A percentile compares a stretch with the other conserved stretches of the same genome.
These are phyloP conservation scores for Apeltes quadracus DNA, from an alignment of 2,113 vertebrate species.

Conservation along the genomic window DNA sequence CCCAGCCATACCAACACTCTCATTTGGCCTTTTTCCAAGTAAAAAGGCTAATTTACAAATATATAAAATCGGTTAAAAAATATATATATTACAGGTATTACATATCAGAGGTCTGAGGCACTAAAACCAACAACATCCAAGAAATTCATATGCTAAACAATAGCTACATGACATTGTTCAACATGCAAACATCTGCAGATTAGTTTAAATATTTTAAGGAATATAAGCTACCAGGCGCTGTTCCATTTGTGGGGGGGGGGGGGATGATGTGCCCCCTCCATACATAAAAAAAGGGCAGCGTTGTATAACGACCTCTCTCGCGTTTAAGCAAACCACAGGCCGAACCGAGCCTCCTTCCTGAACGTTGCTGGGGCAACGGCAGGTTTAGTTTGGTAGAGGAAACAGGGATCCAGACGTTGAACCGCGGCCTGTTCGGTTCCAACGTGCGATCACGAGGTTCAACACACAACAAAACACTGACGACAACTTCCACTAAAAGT, in stretches of 20 bases:
- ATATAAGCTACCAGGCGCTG: neutral
- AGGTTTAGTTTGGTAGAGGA: neutral
- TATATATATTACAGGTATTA: neutral
- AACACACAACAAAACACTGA: conserved; percentile 27
- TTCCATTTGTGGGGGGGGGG: neutral
- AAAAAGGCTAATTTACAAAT: too few relatives aligned
- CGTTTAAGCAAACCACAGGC: neutral
- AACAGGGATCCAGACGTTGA: conserved; percentile 10
- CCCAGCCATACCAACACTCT: neutral
- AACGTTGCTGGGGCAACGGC: neutral
- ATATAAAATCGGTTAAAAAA: too few relatives aligned
- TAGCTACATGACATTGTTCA: neutral
- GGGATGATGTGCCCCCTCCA: neutral
- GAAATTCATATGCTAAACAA: neutral
- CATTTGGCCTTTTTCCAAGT: too few relatives aligned
- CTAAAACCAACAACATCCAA: neutral
- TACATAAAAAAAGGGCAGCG: too few relatives aligned
- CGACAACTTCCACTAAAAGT: conserved; percentile 16
- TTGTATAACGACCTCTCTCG: neutral
- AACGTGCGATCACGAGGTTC: conserved; percentile 54
- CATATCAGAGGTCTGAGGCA: neutral
- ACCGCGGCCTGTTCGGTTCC: conserved; percentile 19
- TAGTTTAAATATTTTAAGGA: neutral
- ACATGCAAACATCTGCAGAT: neutral
- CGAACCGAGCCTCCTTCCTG: neutral